Evolutionary conservation across 2,888 invertebrate genomes (phyloP), one percentile per base, ranked within the genome.

Genomic region (Machimus rusticus): DNA sequence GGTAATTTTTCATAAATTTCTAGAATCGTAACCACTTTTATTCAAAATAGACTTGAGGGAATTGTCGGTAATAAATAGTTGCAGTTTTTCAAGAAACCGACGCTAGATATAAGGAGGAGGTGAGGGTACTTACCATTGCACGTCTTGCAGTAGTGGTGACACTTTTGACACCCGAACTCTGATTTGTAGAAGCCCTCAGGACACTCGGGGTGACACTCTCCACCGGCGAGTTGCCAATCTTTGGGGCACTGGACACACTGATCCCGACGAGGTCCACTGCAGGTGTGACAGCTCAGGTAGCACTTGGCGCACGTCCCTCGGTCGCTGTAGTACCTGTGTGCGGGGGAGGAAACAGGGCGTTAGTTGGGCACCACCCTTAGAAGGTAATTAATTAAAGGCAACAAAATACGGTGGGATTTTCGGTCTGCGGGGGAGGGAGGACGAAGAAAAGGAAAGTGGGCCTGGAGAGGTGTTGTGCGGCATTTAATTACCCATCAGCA

Each of bases 131-230:
- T 92, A 95, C 98, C 98, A 91, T 95, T 95, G 92, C 98, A 98
- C 90, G 97, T 97, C 89, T 95, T 95, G 92, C 98, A 98, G 91
- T 96, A 96, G 92, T 97, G 96, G 93, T 97, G 97, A 93, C 98
- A 98, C 92, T 96, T 97, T 89, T 96, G 96, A 91, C 98, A 98
- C 9, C 96, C 97, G 90, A 95, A 96, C 89, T 95, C 94, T 5
- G 95, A 95, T 92, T 96, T 96, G 93, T 96, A 98, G 93, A 96
- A 97, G 66, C 97, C 97, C 92, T 96, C 96, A 0, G 97, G 97
- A 92, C 98, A 98, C 90, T 96, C 96, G 0, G 96, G 96, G 90
- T 96, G 95, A 90, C 97, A 97, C 92, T 97, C 96, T 1, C 97
- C 97, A 2, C 96, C 96, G 0, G 97, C 96, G 88, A 97, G 93